Evolutionary conservation across 2,113 vertebrate genomes (phyloP).

Genomic region (Pseudorhombus dupliciocellatus): DNA sequence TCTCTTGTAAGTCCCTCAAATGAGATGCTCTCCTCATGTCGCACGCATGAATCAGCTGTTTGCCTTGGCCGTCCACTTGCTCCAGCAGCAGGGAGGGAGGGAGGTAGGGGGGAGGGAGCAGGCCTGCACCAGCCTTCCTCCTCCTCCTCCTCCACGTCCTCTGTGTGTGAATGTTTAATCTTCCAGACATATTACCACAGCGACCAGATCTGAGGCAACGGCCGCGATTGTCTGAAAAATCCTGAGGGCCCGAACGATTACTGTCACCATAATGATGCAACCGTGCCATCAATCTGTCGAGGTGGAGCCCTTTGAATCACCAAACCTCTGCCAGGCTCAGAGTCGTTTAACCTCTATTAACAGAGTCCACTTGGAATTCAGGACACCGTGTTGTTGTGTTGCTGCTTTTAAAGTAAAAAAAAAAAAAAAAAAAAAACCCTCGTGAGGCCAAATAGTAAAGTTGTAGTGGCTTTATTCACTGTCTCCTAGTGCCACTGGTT

Average conservation of each 20-base stretch:
- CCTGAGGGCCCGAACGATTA: constrained; percentile 50
- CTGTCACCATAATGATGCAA: constrained; percentile 67
- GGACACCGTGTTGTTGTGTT: constrained; percentile 55
- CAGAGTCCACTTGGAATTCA: constrained; percentile 67
- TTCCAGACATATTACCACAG: constrained; percentile 73
- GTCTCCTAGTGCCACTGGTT: constrained; percentile 52
- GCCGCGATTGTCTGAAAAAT: constrained; percentile 65
- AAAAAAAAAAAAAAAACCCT: constrained; percentile 34
- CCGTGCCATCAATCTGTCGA: constrained; percentile 45
- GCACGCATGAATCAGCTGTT: constrained; percentile 74
- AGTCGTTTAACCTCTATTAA: constrained; percentile 65
- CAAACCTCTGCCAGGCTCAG: constrained; percentile 62
- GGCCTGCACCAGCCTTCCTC: background rate
- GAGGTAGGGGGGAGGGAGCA: background rate
- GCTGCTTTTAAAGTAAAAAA: constrained; percentile 8
- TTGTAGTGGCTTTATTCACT: constrained; percentile 61
- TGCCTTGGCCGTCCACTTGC: constrained; percentile 42
- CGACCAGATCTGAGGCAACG: constrained; percentile 82
- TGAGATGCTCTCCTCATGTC: constrained; percentile 43
- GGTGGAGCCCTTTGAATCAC: constrained; percentile 56
- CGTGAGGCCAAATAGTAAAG: constrained; percentile 53
- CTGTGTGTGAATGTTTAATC: constrained; percentile 70
- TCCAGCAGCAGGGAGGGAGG: constrained; percentile 18
- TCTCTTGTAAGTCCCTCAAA: constrained; percentile 43
- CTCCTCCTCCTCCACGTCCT: background rate